Evolutionary conservation across 2,888 invertebrate genomes (phyloP), one percentile per base, ranked within the genome.

Genomic region (Venusia cambrica): DNA sequence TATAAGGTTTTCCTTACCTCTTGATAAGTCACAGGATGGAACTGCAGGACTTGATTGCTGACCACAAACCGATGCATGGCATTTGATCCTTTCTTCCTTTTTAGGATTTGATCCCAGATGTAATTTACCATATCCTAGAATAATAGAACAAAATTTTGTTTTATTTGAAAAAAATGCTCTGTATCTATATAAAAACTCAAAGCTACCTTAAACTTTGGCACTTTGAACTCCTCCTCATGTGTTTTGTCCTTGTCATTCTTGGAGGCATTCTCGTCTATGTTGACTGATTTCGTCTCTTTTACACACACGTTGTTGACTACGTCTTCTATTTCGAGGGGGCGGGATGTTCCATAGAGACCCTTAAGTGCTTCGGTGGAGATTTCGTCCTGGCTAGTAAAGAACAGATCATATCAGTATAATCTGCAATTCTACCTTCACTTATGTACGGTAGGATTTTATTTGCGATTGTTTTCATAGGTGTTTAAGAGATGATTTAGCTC

Each of bases 341-440:
- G 89, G 0, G 90, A 88, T 4, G 91, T 90, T 0, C 93, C 93
- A 63, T 95, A 95, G 3, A 97, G 73, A 38, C 92, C 90, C 74
- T 92, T 93, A 13, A 90, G 68, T 0, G 94, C 94, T 77, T 94
- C 94, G 2, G 88, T 87, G 24, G 90, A 90, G 17, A 94, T 92
- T 59, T 95, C 94, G 37, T 93, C 93, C 79, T 94, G 93, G 39
- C 93, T 93, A n/a, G n/a, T n/a, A n/a, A n/a, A n/a, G n/a, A n/a
- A n/a, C n/a, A n/a, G n/a, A n/a, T n/a, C n/a, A n/a, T n/a, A n/a
- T n/a, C n/a, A n/a, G n/a, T n/a, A n/a, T n/a, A n/a, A n/a, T n/a
- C n/a, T n/a, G n/a, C n/a, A n/a, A n/a, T n/a, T n/a, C n/a, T n/a
- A n/a, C n/a, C n/a, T n/a, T n/a, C n/a, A n/a, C n/a, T n/a, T n/a